Percentiles rank a stretch among this genome's conserved stretches.
Evolutionary conservation across 2,888 invertebrate genomes (phyloP).

Genomic region (Diarsia mendica): DNA sequence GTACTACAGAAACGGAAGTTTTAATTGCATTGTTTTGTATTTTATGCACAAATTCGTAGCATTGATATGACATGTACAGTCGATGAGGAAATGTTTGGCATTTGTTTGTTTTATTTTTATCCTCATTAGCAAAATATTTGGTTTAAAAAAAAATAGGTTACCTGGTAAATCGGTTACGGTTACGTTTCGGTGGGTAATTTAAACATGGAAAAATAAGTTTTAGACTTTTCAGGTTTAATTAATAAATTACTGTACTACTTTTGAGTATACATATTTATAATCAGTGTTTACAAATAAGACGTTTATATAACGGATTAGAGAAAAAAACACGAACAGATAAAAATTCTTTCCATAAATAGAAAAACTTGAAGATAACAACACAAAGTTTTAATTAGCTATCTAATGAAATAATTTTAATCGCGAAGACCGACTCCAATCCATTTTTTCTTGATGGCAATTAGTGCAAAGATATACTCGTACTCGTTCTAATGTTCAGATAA

Average conservation of each 20-base stretch:
- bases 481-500: slow-evolving; percentile 20
- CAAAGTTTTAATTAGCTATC: not conserved
- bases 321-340: not conserved
- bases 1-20: slow-evolving; percentile 55
- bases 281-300: not conserved
- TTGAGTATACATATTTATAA: not conserved
- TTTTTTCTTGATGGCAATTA: slow-evolving; percentile 2
- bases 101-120: slow-evolving; percentile 13
- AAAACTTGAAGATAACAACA: not conserved
- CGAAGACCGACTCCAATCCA: not conserved
- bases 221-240: too few relatives aligned
- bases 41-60: slow-evolving; percentile 57
- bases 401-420: not conserved
- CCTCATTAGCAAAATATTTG: not conserved
- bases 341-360: not conserved
- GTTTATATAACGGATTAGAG: not conserved
- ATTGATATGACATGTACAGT: slow-evolving; percentile 59
- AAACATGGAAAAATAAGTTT: too few relatives aligned
- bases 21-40: slow-evolving; percentile 63
- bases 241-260: not conserved
- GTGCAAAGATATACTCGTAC: slow-evolving; percentile 1
- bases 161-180: too few relatives aligned
- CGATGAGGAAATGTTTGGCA: slow-evolving; percentile 11
- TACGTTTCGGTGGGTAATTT: too few relatives aligned
- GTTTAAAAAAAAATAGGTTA: too few relatives aligned